Evolutionary conservation across 2,888 invertebrate species (phyloP), one percentile per base, ranked within the genome.

Genomic region (Tridacna crocea): DNA sequence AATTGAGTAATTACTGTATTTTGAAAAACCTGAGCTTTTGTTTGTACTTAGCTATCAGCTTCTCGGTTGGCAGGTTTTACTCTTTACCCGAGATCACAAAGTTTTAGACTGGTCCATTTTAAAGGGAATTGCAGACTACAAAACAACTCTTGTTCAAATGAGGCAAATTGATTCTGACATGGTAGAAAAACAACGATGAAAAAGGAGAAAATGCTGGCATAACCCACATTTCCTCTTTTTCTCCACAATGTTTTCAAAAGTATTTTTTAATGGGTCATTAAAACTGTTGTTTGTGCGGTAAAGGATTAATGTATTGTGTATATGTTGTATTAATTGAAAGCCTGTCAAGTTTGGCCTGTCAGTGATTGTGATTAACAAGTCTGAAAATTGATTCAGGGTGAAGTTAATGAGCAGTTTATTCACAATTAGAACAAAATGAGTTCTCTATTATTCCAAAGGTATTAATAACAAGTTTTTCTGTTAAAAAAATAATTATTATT

Each of bases 361-460:
- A 61, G 61, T 24, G 61, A 22, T 22, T 22, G 13, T 24, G 13
- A 61, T 61, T 19, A 61, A 61, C 26, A n/a, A 61, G 4, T 3
- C 61, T 22, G n/a, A 61, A 61, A 61, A n/a, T 61, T 17, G 22
- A n/a, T 61, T 61, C 22, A 61, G 26, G 61, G 61, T 61, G 61
- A 61, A 61, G 19, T 61, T 61, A 61, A 61, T 61, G 61, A 61
- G 61, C 13, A 61, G 61, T 61, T 61, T 61, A 61, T 61, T 24
- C 61, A 61, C 61, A 61, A 61, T 61, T 61, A 61, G 22, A 4
- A 61, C 61, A 61, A n/a, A n/a, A 24, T 61, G 61, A 61, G 61
- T 13, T 61, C 61, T 13, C 22, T 61, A 61, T 61, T n/a, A 61
- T 61, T 61, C 61, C n/a, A 55, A 1, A 4, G 61, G 61, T 22